These are phyloP conservation scores for Calliphora vomitoria DNA, from an alignment of 2,888 invertebrate genomes.

Conservation along the genomic window DNA sequence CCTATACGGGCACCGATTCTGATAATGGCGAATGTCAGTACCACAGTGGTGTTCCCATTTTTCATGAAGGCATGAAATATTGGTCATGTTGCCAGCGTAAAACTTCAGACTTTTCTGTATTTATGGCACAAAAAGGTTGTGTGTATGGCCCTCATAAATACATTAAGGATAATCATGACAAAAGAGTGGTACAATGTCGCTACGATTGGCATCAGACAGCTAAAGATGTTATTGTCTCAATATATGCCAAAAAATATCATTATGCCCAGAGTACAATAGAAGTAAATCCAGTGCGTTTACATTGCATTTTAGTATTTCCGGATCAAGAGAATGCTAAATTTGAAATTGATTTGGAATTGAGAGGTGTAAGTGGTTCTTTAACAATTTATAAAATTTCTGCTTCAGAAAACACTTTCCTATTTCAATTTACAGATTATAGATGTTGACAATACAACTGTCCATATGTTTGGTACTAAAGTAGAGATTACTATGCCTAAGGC, in stretches of 20 bases:
- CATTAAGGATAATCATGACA: constrained; percentile 88
- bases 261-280: constrained; percentile 91
- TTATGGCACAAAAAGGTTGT: constrained; percentile 97
- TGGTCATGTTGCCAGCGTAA: constrained; percentile 98
- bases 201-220: constrained; percentile 98
- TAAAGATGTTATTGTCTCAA: constrained; percentile 92
- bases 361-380: constrained; percentile 88
- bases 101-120: constrained; percentile 96
- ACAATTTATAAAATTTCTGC: not conserved
- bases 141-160: constrained; percentile 93
- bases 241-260: constrained; percentile 96
- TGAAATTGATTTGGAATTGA: constrained; percentile 91
- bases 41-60: constrained; percentile 96
- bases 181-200: constrained; percentile 89
- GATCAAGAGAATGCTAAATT: constrained; percentile 90
- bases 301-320: constrained; percentile 91
- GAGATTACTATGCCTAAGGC: constrained; percentile 96
- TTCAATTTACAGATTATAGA: constrained; percentile 89
- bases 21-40: constrained; percentile 89
- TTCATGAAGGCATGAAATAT: constrained; percentile 98
- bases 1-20: constrained; percentile 89
- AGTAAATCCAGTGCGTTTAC: constrained; percentile 93
- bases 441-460: constrained; percentile 89
- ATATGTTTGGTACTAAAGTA: constrained; percentile 94
- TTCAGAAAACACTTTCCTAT: not conserved